Evolutionary conservation across 2,888 invertebrate species (phyloP).

Genomic region (Bhutanitis thaidina): DNA sequence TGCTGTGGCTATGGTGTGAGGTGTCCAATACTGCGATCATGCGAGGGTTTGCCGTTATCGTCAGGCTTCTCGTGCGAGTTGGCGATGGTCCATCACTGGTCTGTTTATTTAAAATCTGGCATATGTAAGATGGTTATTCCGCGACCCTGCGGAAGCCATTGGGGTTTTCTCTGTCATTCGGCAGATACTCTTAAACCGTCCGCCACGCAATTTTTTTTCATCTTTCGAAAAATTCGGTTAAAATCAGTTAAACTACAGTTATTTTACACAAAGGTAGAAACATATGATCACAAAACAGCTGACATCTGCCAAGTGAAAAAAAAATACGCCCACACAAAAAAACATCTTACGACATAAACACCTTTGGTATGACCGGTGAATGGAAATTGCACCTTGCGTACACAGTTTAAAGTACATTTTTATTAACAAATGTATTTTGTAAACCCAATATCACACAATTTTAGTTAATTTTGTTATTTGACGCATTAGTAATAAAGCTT

Average conservation of each 20-base stretch:
- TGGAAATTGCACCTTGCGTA: slow-evolving; percentile 24
- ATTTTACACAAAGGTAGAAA: slow-evolving; percentile 36
- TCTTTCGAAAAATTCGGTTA: slow-evolving; percentile 40
- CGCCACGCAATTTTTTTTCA: background rate
- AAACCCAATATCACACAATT: too few relatives aligned
- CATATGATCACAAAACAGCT: slow-evolving; percentile 65
- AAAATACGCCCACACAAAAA: slow-evolving; percentile 40
- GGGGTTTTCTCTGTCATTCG: too few relatives aligned
- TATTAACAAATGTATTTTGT: too few relatives aligned
- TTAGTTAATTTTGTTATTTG: background rate
- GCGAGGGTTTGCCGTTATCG: too few relatives aligned
- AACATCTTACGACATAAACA: slow-evolving; percentile 26
- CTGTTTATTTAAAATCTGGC: too few relatives aligned
- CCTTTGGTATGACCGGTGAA: slow-evolving; percentile 25
- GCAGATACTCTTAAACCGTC: too few relatives aligned
- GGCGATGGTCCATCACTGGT: too few relatives aligned
- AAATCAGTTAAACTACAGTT: slow-evolving; percentile 68
- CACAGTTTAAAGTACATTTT: background rate
- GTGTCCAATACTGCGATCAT: too few relatives aligned
- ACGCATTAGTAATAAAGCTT: background rate
- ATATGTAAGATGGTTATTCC: too few relatives aligned
- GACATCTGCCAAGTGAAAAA: slow-evolving; percentile 44
- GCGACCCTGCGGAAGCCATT: too few relatives aligned
- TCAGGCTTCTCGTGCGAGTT: too few relatives aligned
- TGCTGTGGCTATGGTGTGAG: too few relatives aligned